phyloP scores from a whole-genome alignment of 2,888 invertebrate genomes.

The Noctua fimbriata region DNA sequence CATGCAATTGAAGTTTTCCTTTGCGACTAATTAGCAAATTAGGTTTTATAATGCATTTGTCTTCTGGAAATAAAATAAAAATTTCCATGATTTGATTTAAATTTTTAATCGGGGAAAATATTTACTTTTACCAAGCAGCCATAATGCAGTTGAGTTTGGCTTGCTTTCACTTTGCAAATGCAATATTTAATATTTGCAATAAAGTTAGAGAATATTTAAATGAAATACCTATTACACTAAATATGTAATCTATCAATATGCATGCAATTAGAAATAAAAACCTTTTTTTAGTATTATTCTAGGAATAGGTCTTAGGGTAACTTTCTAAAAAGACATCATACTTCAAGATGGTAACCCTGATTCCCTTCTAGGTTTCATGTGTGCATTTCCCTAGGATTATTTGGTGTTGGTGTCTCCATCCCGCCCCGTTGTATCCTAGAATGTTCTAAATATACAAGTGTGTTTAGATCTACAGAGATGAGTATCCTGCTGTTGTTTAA shows the following conservation, averaged over 20 bases:
- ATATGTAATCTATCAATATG: conserved; percentile 5
- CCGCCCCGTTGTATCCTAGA: conserved; percentile 55
- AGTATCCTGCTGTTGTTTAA: conserved; percentile 54
- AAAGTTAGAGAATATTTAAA: neutral
- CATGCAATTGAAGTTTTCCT: conserved; percentile 8
- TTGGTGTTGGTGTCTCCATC: conserved; percentile 57
- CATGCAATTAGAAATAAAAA: conserved; percentile 25
- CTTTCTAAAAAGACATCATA: conserved; percentile 46
- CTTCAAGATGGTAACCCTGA: conserved; percentile 66
- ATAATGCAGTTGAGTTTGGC: neutral
- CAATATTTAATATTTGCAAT: neutral
- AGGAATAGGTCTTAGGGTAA: conserved; percentile 4
- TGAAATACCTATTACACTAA: neutral
- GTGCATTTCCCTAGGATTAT: conserved; percentile 58
- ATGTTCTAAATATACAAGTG: conserved; percentile 49
- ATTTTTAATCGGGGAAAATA: neutral
- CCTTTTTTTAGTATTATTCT: neutral
- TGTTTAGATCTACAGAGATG: conserved; percentile 52
- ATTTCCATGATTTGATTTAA: neutral
- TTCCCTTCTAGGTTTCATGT: conserved; percentile 61
- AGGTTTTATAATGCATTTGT: neutral
- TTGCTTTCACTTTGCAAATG: conserved; percentile 3
- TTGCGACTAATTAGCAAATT: neutral
- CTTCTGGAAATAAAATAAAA: neutral
- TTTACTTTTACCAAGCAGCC: neutral